Conservation (phyloP, 1,140 invertebrate species). For the Drosophila mojavensis region DNA sequence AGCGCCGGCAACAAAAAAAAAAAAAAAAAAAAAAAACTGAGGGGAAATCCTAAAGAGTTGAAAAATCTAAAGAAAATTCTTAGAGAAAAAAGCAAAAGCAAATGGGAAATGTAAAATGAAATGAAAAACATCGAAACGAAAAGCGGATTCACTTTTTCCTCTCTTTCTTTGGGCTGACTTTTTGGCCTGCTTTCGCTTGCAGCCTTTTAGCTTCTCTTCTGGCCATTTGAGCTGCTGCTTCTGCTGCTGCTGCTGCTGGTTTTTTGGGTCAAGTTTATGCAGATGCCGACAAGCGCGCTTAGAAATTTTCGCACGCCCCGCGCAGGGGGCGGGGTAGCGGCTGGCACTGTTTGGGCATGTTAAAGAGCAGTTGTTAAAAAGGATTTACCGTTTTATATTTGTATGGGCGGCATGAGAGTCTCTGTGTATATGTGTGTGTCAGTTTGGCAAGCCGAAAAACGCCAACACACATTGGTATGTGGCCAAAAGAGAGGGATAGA, state of each 20-base stretch:
- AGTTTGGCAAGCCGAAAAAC: too few species aligned
- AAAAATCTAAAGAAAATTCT: slow-evolving; percentile 73
- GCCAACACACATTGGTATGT: slow-evolving; percentile 68
- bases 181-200: slow-evolving; percentile 19
- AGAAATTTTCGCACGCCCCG: slow-evolving; percentile 74
- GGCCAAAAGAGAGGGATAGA: slow-evolving; percentile 34
- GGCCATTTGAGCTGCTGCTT: slow-evolving; percentile 4
- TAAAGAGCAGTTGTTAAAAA: slow-evolving; percentile 82
- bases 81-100: slow-evolving; percentile 17
- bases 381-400: slow-evolving; percentile 80
- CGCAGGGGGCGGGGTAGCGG: background rate
- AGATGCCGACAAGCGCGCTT: slow-evolving; percentile 78
- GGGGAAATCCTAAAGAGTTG: slow-evolving; percentile 63
- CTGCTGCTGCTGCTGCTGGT: background rate
- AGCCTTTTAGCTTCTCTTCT: slow-evolving; percentile 22
- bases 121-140: slow-evolving; percentile 45
- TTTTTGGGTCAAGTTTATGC: slow-evolving; percentile 82
- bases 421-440: too few species aligned
- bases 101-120: slow-evolving; percentile 3
- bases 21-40: slow-evolving; percentile 30
- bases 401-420: slow-evolving; percentile 36
- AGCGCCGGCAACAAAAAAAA: background rate
- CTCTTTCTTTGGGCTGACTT: slow-evolving; percentile 41
- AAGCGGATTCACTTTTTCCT: slow-evolving; percentile 54
- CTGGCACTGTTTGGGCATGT: slow-evolving; percentile 57